These are phyloP conservation scores for Flabesymbios commensalis DNA, from an alignment of 2,888 invertebrate genomes.

Conservation along the genomic window DNA sequence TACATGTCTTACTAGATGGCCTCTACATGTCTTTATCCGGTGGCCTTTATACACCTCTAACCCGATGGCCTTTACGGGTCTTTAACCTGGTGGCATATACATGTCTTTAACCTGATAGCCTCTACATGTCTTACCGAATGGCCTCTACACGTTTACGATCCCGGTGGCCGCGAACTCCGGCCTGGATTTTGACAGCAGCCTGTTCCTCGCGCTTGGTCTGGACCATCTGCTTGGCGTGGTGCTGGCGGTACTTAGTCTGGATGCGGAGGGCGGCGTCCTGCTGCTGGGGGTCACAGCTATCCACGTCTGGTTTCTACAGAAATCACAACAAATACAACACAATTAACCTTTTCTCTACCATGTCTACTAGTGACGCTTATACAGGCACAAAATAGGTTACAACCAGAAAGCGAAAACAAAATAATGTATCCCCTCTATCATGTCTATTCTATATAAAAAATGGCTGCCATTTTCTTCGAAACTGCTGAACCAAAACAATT, in stretches of 20 bases:
- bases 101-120: no score
- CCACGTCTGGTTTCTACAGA: conserved; percentile 49
- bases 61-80: no score
- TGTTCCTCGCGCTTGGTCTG: conserved; percentile 44
- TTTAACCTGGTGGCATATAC: no score
- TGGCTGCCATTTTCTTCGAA: no score
- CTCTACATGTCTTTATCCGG: no score
- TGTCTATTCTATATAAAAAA: no score
- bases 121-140: conserved; percentile 26
- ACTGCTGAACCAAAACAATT: no score
- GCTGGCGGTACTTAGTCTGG: conserved; percentile 57
- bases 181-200: conserved; percentile 47
- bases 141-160: conserved; percentile 34
- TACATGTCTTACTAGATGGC: no score
- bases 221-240: conserved; percentile 51
- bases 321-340: not conserved
- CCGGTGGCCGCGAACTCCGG: conserved; percentile 41
- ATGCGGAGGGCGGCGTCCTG: conserved; percentile 56
- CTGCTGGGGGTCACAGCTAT: conserved; percentile 51
- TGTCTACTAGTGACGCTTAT: not conserved
- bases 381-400: no score
- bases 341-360: not conserved
- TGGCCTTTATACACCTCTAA: no score
- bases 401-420: no score
- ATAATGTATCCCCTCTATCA: no score